Base-by-base conservation (phyloP, 2,113 vertebrate genomes). In the Isichthys henryi region DNA sequence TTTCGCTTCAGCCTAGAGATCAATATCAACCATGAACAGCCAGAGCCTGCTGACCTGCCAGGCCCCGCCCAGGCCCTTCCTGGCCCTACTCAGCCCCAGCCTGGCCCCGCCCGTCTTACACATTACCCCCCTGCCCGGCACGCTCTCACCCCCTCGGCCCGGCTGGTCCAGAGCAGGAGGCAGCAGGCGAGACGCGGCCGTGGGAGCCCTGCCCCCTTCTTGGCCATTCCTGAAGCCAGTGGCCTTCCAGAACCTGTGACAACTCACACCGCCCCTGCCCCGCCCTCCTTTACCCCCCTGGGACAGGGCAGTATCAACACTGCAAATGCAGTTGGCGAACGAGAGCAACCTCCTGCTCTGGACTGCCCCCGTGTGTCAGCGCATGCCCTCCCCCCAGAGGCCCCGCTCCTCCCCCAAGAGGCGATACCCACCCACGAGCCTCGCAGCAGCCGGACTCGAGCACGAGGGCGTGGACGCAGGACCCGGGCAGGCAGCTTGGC, bases 1-100 rank as follows among this genome's bases (percentile, higher is more conserved):
- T 99, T 99, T 90, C 96, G 97, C 23, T 99, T 99, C 94, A 98
- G 97, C 93, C 95, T 99, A 39, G 98, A 99, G 95, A 98, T 99
- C 92, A 98, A 98, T 92, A 97, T 99, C 93, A 98, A 98, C 93
- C 97, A 98, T 0, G 97, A 99, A 91, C 97, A 97, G 91, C 96
- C 96, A 1, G 96, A 96, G 88, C 93, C 94, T 0, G 95, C 94
- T 48, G 95, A 96, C 23, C 46, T 91, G 17, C 89, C 89, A 4
- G 95, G 94, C 52, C 45, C 92, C 3, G 87, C 93, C 92, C 88
- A 70, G 62, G 62, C 62, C 62, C 74, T 80, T 39, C 89, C 88
- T 6, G 94, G 94, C 53, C 50, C 92, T 3, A 88, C 92, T 92
- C 88, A 91, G 92, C n/a, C 89, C 58, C 86, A 77, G 50, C 70